A percentile compares a stretch with the other conserved stretches of the same genome.
Conservation (phyloP, 2,113 vertebrate species). For the Erythrolamprus reginae region DNA sequence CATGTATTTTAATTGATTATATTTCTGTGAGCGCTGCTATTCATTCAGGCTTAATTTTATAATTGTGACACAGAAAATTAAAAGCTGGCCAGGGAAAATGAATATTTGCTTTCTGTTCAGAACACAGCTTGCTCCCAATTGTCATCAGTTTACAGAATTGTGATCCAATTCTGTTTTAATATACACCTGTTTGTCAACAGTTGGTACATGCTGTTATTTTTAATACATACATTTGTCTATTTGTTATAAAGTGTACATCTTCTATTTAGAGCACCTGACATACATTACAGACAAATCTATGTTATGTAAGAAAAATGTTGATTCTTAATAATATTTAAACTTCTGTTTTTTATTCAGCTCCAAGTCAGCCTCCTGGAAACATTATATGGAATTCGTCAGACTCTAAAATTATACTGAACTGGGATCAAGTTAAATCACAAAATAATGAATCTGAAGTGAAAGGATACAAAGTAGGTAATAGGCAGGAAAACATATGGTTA, state of each 20-base stretch:
- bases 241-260: constrained; percentile 22
- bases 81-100: constrained; percentile 51
- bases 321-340: constrained; percentile 28
- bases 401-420: constrained; percentile 95
- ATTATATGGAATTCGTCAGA: constrained; percentile 93
- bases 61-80: constrained; percentile 38
- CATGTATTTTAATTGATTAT: neutral
- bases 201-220: constrained; percentile 50
- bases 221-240: constrained; percentile 43
- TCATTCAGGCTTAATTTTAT: neutral
- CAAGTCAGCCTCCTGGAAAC: constrained; percentile 91
- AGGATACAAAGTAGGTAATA: constrained; percentile 90
- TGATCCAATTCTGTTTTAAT: constrained; percentile 46
- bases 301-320: neutral
- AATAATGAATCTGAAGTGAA: constrained; percentile 98
- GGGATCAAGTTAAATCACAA: constrained; percentile 96
- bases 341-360: constrained; percentile 70
- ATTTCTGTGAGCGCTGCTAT: neutral
- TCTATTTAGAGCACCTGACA: neutral
- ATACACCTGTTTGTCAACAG: constrained; percentile 28
- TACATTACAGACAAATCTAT: neutral
- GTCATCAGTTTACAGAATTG: constrained; percentile 45
- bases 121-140: constrained; percentile 42
- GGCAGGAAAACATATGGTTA: neutral
- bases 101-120: constrained; percentile 52